Base-by-base conservation (phyloP, 2,797 vertebrate species). In the Tokudaia tokunoshimensis region DNA sequence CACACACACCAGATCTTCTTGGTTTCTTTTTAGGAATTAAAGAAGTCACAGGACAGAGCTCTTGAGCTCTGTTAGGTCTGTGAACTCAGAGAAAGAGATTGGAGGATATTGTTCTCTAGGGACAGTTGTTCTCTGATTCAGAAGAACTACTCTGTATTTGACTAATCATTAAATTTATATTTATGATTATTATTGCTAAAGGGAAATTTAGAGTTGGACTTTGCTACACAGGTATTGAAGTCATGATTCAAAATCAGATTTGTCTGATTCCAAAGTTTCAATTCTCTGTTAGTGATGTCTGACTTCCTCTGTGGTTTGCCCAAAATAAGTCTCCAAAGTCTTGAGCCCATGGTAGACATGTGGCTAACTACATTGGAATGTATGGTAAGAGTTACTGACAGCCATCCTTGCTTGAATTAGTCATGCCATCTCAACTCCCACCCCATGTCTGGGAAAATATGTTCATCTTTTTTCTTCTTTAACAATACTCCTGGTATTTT, bases 31-130 rank as follows among this genome's bases (percentile, higher is more conserved):
- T 91, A 92, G 91, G 74, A 95, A 75, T 94, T 79, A 96, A 91
- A 50, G 89, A 75, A 94, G 85, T 86, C 76, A 34, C 44, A 95
- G 88, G 89, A 34, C 47, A 82, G 91, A 26, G 22, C 47, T 89
- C 57, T 81, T 93, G 26, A 11, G 50, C 12, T 72, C 47, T 75
- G 52, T 55, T 90, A 93, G 79, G 76, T 55, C 67, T 81, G 89
- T 93, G 95, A 96, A 97, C 96, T 80, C 91, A 91, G 92, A 61
- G 89, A 90, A 55, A 85, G 97, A 98, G 94, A 96, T 88, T 96
- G 89, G 89, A 95, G 83, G 95, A 97, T 80, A 97, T 97, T 97
- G 95, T 98, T 98, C 97, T 95, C 88, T 85, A 75, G 29, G 20
- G 86, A 92, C 89, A 96, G 79, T 88, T 96, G 85, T 90, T 96